A percentile compares a stretch with the other conserved stretches of the same genome.
Conservation (phyloP, 2,888 invertebrate genomes). For the Tethea ocularis region DNA sequence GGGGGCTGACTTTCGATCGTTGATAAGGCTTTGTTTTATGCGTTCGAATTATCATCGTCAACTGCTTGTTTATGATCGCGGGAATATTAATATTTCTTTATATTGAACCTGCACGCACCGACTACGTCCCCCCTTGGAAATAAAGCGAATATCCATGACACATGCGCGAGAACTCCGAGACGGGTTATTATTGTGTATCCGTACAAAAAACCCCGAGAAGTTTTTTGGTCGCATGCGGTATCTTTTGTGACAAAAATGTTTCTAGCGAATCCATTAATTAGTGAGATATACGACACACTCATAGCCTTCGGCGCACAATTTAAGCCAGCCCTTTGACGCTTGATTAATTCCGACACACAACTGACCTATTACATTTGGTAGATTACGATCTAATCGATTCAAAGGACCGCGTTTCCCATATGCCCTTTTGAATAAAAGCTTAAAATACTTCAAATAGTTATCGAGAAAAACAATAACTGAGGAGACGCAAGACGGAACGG, state of each 20-base stretch:
- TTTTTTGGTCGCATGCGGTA: conserved; percentile 60
- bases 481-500: conserved; percentile 66
- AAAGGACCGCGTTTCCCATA: conserved; percentile 77
- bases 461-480: conserved; percentile 78
- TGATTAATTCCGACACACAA: conserved; percentile 81
- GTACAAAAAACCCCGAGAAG: conserved; percentile 36
- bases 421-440: conserved; percentile 67
- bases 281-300: conserved; percentile 77
- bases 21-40: conserved; percentile 82
- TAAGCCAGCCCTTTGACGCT: conserved; percentile 77
- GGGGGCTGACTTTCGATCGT: conserved; percentile 70
- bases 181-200: conserved; percentile 34
- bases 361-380: conserved; percentile 79
- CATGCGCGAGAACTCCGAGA: conserved; percentile 32
- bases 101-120: conserved; percentile 67
- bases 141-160: conserved; percentile 21
- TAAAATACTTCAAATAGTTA: conserved; percentile 69
- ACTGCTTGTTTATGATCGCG: conserved; percentile 74
- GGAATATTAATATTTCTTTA: conserved; percentile 79
- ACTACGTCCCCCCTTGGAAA: conserved; percentile 33
- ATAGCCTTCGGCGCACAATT: conserved; percentile 73
- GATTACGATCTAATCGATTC: conserved; percentile 78
- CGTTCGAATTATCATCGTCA: conserved; percentile 76
- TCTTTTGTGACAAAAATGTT: conserved; percentile 73
- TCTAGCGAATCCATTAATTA: conserved; percentile 82